These are phyloP conservation scores for Selenia dentaria DNA, from an alignment of 2,888 invertebrate genomes.

Conservation along the genomic window DNA sequence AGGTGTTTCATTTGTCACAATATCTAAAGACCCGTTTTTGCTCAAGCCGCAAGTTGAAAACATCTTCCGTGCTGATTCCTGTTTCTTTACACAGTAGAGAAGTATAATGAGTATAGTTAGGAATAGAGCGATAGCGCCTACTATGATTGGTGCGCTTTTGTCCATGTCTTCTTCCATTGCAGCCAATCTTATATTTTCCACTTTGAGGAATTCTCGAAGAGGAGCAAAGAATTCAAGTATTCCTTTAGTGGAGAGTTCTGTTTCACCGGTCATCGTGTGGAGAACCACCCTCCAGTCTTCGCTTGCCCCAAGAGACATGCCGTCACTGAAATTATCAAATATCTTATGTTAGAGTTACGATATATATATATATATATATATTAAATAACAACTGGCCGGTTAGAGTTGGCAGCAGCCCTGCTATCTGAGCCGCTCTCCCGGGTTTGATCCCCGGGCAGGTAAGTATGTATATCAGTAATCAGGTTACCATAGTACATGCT, in stretches of 20 bases:
- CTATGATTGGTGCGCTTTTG: slow-evolving; percentile 66
- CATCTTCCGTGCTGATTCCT: slow-evolving; percentile 55
- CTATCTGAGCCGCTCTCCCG: too few relatives aligned
- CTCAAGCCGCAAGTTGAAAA: slow-evolving; percentile 67
- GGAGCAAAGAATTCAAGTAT: slow-evolving; percentile 68
- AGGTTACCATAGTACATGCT: too few relatives aligned
- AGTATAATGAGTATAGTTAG: slow-evolving; percentile 64
- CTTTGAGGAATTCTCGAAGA: slow-evolving; percentile 55
- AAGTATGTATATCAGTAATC: too few relatives aligned
- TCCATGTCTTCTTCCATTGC: slow-evolving; percentile 60
- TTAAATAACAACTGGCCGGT: too few relatives aligned
- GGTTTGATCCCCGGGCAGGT: too few relatives aligned
- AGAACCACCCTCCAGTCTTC: slow-evolving; percentile 74
- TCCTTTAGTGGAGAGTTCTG: slow-evolving; percentile 67
- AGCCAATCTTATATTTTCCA: slow-evolving; percentile 57
- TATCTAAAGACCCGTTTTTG: slow-evolving; percentile 76
- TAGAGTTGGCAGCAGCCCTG: too few relatives aligned
- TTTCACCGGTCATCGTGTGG: slow-evolving; percentile 68
- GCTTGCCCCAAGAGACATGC: slow-evolving; percentile 75
- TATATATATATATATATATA: background rate
- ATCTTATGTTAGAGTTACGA: background rate
- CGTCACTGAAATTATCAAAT: slow-evolving; percentile 56
- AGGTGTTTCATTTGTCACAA: slow-evolving; percentile 65
- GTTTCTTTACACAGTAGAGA: slow-evolving; percentile 70
- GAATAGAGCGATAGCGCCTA: slow-evolving; percentile 64